These are phyloP conservation scores for Tetrao urogallus DNA, from an alignment of 2,113 vertebrate species.

Conservation along the genomic window DNA sequence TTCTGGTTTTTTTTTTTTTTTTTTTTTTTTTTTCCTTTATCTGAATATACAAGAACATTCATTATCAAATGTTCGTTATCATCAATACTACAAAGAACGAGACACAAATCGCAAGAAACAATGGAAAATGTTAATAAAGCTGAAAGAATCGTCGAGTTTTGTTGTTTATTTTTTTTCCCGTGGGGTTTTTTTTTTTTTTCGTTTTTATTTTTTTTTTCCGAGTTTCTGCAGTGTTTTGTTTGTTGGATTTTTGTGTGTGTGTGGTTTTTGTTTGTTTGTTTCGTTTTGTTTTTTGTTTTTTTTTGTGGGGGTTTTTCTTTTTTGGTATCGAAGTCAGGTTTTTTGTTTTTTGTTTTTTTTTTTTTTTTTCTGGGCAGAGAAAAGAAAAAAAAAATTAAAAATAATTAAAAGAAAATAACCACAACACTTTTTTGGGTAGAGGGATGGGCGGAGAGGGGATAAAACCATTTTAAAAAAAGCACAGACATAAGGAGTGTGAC, in stretches of 20 bases:
- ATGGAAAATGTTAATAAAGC: slow-evolving; percentile 89
- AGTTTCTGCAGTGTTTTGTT: slow-evolving; percentile 79
- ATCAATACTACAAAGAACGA: slow-evolving; percentile 85
- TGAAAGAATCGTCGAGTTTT: slow-evolving; percentile 82
- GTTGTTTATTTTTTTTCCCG: slow-evolving; percentile 70
- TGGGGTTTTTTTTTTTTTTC: slow-evolving; percentile 78
- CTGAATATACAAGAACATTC: slow-evolving; percentile 89
- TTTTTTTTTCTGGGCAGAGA: slow-evolving; percentile 85
- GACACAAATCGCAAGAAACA: slow-evolving; percentile 88
- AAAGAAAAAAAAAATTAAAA: slow-evolving; percentile 60
- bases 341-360: slow-evolving; percentile 77
- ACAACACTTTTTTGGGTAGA: neutral
- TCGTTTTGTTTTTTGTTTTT: slow-evolving; percentile 76
- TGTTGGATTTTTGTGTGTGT: slow-evolving; percentile 78
- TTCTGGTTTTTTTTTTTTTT: slow-evolving; percentile 71
- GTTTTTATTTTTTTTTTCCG: slow-evolving; percentile 66
- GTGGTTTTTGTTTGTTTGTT: slow-evolving; percentile 61
- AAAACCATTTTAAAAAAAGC: neutral
- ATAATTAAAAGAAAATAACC: slow-evolving; percentile 50
- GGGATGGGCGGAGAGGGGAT: neutral
- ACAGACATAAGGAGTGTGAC: slow-evolving; percentile 66
- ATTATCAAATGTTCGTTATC: slow-evolving; percentile 86
- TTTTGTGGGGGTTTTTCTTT: slow-evolving; percentile 67
- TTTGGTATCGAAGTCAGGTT: slow-evolving; percentile 92
- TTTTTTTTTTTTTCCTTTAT: slow-evolving; percentile 79